Conservation (phyloP, 30 jellyfish, hydroid and myxozoan species). For the Calvadosia cruxmelitensis region DNA sequence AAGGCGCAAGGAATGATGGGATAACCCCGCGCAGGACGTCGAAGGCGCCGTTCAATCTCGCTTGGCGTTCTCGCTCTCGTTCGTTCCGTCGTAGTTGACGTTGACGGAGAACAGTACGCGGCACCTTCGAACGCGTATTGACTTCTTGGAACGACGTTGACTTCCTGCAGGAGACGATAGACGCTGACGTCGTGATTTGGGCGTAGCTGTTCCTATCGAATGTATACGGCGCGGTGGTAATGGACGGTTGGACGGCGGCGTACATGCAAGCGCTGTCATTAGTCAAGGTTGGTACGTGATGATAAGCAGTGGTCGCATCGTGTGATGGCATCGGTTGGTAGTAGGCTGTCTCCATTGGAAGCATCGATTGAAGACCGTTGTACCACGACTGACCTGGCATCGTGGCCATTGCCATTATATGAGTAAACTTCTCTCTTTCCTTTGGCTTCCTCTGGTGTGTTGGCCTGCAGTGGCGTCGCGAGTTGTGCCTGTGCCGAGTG, state of each 20-base stretch:
- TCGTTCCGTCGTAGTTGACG: constrained; percentile 94
- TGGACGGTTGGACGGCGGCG: background rate
- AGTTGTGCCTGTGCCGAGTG: no score
- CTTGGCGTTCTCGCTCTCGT: constrained; percentile 96
- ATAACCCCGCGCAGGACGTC: constrained; percentile 85
- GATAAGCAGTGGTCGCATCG: no score
- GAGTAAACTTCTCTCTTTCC: no score
- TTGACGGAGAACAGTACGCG: constrained; percentile 44
- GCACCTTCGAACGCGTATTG: constrained; percentile 9
- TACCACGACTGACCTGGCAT: no score
- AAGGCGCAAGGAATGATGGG: constrained; percentile 91
- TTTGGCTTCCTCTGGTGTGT: no score
- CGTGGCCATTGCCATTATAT: no score
- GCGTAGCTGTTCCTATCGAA: background rate
- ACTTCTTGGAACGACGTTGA: background rate
- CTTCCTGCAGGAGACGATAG: background rate
- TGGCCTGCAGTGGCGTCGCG: no score
- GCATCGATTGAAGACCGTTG: no score
- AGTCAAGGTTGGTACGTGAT: no score
- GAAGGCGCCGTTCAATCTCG: constrained; percentile 85
- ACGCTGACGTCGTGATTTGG: background rate
- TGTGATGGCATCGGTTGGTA: no score
- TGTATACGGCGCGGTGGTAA: background rate
- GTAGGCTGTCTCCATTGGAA: no score
- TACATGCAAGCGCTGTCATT: no score